phyloP scores from a whole-genome alignment of 2,797 vertebrate genomes.

The Cheirogaleus major region DNA sequence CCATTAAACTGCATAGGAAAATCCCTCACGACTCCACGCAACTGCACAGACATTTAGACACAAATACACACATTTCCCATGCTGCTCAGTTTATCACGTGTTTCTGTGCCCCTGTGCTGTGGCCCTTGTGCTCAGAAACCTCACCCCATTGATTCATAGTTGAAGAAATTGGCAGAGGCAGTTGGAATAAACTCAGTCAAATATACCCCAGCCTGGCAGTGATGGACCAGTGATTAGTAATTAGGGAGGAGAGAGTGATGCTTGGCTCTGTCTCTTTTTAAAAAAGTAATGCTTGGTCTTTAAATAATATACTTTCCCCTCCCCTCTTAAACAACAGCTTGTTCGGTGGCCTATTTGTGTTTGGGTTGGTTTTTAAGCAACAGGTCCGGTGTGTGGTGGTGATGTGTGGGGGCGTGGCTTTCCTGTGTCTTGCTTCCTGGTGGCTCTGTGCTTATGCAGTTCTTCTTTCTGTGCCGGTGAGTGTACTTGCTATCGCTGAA shows the following conservation, averaged over 20 bases:
- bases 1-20: slow-evolving; percentile 82
- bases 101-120: background rate
- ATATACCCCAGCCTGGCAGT: background rate
- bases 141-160: background rate
- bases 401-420: slow-evolving; percentile 43
- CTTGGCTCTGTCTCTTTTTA: background rate
- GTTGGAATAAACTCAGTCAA: background rate
- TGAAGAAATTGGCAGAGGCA: too few relatives aligned
- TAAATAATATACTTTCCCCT: background rate
- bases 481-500: background rate
- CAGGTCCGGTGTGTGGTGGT: background rate
- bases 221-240: background rate
- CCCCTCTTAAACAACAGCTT: background rate
- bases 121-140: background rate
- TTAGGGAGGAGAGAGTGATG: background rate
- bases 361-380: background rate
- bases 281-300: background rate
- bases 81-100: background rate
- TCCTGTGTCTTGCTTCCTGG: background rate
- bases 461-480: slow-evolving; percentile 54
- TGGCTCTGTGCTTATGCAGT: slow-evolving; percentile 38
- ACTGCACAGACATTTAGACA: background rate
- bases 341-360: background rate
- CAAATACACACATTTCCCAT: background rate
- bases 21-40: accelerated